Evolutionary conservation across 2,888 invertebrate genomes (phyloP).

Genomic region (Octodonta nipae): DNA sequence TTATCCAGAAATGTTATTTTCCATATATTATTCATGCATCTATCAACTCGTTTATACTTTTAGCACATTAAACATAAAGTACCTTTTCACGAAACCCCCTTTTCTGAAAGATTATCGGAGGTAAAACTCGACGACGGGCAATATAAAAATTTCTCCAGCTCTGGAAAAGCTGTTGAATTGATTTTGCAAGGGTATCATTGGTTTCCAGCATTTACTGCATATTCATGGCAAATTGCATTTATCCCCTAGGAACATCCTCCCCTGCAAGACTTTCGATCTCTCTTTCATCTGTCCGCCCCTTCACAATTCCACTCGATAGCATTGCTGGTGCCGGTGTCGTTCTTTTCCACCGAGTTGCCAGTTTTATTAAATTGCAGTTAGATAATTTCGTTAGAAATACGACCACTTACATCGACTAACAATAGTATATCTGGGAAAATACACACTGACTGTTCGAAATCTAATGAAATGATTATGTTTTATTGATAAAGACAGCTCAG

Average conservation of each 20-base stretch:
- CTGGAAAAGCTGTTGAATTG: slow-evolving; percentile 1
- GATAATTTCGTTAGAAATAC: slow-evolving; percentile 1
- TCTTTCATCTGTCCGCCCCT: slow-evolving; percentile 2
- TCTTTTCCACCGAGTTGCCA: not conserved
- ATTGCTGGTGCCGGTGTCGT: not conserved
- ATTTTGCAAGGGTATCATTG: slow-evolving; percentile 1
- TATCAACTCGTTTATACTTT: no score
- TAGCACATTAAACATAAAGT: no score
- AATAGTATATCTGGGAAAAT: no score
- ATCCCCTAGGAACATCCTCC: not conserved
- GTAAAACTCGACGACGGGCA: no score
- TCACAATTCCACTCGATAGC: not conserved
- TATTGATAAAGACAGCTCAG: no score
- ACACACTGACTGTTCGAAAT: no score
- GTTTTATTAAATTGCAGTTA: not conserved
- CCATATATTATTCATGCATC: no score
- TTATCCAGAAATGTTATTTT: no score
- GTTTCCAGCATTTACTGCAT: slow-evolving; percentile 1
- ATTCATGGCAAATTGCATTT: slow-evolving; percentile 2
- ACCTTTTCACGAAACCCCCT: no score
- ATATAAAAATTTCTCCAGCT: no score
- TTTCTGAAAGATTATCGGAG: no score
- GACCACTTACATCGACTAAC: not conserved
- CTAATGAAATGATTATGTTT: no score
- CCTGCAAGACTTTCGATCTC: slow-evolving; percentile 2